Evolutionary conservation across 2,797 vertebrate species (phyloP).

Genomic region (Hypotaenidia okinawae): DNA sequence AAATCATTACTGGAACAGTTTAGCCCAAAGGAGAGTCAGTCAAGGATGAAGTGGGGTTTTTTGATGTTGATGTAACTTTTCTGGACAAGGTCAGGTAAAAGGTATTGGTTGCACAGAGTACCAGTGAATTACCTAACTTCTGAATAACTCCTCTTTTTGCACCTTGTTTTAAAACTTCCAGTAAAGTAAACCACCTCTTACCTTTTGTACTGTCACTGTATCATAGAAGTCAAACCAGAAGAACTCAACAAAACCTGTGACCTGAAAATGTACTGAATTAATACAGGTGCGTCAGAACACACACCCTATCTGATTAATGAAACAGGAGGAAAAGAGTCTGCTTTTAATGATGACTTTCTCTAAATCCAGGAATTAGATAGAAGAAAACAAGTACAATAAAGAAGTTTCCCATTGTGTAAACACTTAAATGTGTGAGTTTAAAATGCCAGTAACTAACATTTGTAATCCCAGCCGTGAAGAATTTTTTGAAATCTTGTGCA

Average conservation of each 20-base stretch:
- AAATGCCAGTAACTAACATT: neutral
- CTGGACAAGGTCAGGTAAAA: neutral
- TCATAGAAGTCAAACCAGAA: neutral
- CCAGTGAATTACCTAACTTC: neutral
- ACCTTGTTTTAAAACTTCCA: neutral
- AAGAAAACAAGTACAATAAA: neutral
- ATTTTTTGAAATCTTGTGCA: neutral
- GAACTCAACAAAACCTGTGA: neutral
- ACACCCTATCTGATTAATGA: neutral
- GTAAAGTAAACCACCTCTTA: rapidly evolving
- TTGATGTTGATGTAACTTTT: neutral
- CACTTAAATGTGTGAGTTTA: neutral
- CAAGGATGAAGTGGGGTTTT: neutral
- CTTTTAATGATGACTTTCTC: neutral
- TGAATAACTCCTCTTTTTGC: neutral
- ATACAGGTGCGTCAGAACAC: neutral
- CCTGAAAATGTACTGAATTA: neutral
- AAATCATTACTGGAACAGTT: neutral
- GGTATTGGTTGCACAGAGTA: neutral
- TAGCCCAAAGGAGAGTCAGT: neutral
- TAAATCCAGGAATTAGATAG: neutral
- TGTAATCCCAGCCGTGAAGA: neutral
- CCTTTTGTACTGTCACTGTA: neutral
- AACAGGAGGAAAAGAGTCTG: neutral
- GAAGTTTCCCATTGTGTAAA: neutral